Evolutionary conservation across 2,113 vertebrate species (phyloP).

Genomic region (Aegithalos caudatus): DNA sequence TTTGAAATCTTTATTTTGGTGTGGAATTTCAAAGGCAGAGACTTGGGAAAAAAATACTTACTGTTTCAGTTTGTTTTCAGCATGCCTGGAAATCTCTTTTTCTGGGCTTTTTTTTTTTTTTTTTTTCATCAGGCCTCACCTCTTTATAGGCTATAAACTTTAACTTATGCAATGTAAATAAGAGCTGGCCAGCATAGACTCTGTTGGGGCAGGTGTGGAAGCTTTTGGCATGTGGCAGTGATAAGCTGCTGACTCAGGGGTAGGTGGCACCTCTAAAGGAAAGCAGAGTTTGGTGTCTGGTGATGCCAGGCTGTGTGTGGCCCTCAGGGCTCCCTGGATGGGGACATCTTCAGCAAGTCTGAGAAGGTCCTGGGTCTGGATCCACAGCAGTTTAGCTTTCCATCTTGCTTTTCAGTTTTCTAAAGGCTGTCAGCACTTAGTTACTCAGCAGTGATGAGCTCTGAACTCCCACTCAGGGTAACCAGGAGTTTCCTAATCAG

Average conservation of each 20-base stretch:
- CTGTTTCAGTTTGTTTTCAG: not conserved
- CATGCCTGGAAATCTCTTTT: not conserved
- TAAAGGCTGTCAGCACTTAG: not conserved
- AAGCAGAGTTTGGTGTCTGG: not conserved
- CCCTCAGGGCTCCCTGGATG: accelerated
- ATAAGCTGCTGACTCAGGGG: not conserved
- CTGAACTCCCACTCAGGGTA: not conserved
- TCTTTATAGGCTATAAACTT: not conserved
- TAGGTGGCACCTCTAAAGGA: not conserved
- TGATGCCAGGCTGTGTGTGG: not conserved
- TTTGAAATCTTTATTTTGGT: not conserved
- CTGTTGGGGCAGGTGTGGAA: not conserved
- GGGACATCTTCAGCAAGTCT: not conserved
- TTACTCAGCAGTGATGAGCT: not conserved
- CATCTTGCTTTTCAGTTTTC: not conserved
- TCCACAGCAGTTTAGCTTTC: not conserved
- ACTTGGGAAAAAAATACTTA: not conserved
- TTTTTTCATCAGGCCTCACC: not conserved
- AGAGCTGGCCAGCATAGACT: not conserved
- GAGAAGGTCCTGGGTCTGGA: not conserved
- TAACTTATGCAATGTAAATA: not conserved
- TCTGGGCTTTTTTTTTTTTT: not conserved
- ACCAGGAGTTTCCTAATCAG: not conserved
- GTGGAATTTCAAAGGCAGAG: not conserved
- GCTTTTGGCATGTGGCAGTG: not conserved